Evolutionary conservation across 1,140 invertebrate species (phyloP).

Genomic region (Leptonema lineaticorne): DNA sequence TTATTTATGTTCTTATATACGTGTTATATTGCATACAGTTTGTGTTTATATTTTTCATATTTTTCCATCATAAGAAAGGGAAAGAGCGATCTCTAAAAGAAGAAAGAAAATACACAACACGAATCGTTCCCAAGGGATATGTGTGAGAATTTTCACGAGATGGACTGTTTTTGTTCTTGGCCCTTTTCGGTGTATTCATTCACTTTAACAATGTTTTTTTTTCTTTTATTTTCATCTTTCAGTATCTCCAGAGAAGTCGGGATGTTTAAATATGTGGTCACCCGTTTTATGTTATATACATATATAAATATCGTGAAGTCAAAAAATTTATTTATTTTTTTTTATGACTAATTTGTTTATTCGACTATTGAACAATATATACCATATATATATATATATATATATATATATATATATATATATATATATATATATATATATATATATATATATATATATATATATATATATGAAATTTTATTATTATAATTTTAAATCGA

Average conservation of each 20-base stretch:
- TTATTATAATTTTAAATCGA: no score
- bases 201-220: neutral
- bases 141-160: constrained; percentile 10
- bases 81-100: neutral
- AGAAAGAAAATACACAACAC: neutral
- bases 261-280: neutral
- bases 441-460: no score
- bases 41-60: neutral
- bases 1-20: no score
- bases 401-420: no score
- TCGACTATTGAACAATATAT: neutral
- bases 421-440: no score
- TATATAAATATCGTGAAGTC: no score
- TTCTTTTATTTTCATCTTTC: no score
- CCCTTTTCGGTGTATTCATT: neutral
- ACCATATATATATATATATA: no score
- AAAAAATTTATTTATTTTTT: no score
- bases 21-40: no score
- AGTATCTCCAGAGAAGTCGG: no score
- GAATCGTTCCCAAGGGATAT: constrained; percentile 8
- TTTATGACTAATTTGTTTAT: neutral
- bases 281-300: neutral
- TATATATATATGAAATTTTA: no score
- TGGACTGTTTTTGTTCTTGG: constrained; percentile 7
- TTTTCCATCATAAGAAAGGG: neutral